Evolutionary conservation across 2,113 vertebrate species (phyloP).

Genomic region (Calcarius ornatus): DNA sequence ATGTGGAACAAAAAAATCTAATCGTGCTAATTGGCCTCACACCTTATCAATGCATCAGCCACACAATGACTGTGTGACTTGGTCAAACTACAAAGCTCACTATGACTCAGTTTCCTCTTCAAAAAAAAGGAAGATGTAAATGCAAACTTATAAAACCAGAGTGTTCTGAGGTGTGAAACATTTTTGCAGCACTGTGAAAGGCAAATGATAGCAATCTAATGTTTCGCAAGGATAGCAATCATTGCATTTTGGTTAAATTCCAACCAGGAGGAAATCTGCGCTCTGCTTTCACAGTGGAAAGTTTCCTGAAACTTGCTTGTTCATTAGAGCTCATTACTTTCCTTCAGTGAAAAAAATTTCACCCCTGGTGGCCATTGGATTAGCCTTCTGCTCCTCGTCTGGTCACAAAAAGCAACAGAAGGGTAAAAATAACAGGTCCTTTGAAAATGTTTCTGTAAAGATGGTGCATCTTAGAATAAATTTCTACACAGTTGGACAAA

Average conservation of each 20-base stretch:
- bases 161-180: neutral
- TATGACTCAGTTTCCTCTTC: neutral
- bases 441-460: slow-evolving; percentile 16
- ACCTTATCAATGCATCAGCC: neutral
- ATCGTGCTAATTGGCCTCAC: accelerated
- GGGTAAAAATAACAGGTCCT: slow-evolving; percentile 17
- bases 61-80: accelerated
- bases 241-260: neutral
- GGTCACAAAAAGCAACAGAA: slow-evolving; percentile 29
- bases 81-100: neutral
- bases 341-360: neutral
- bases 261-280: neutral
- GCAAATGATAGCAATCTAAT: neutral
- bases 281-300: neutral
- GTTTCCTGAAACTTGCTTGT: neutral
- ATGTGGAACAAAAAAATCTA: neutral
- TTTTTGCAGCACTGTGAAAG: neutral
- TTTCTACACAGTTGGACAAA: slow-evolving; percentile 14
- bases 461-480: slow-evolving; percentile 38
- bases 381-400: neutral
- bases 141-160: neutral
- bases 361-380: neutral
- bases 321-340: neutral
- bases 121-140: neutral
- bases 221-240: neutral